Evolutionary conservation across 2,888 invertebrate genomes (phyloP).

Genomic region (Creontiades dilutus): DNA sequence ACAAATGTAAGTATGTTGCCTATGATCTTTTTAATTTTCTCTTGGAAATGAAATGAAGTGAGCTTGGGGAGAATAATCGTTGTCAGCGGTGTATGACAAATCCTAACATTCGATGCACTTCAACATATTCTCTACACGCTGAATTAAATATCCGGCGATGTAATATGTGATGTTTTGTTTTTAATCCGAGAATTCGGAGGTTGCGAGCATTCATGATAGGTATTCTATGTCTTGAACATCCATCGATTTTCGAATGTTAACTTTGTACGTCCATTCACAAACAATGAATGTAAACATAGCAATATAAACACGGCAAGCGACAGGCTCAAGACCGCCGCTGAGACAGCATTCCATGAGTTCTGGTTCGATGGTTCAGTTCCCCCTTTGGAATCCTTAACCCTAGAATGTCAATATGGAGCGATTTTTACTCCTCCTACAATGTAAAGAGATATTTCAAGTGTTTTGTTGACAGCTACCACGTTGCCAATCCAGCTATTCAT

Average conservation of each 20-base stretch:
- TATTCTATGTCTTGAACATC: not conserved
- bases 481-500: too few species aligned
- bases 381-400: too few species aligned
- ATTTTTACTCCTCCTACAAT: too few species aligned
- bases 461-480: too few species aligned
- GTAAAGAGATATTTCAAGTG: too few species aligned
- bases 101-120: not conserved
- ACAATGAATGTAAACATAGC: conserved; percentile 13
- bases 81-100: not conserved
- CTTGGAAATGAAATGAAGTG: conserved; percentile 27
- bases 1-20: not conserved
- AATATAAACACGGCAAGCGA: conserved; percentile 10
- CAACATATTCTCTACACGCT: not conserved
- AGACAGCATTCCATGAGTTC: too few species aligned
- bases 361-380: too few species aligned
- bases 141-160: not conserved
- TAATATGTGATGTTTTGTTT: conserved; percentile 2
- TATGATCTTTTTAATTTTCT: conserved; percentile 11
- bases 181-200: not conserved
- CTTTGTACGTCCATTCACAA: not conserved
- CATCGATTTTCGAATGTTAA: not conserved
- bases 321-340: not conserved
- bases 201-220: too few species aligned
- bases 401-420: too few species aligned
- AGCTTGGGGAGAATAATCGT: not conserved